phyloP scores from a whole-genome alignment of 2,113 vertebrate species.

The Aleadryas rufinucha region DNA sequence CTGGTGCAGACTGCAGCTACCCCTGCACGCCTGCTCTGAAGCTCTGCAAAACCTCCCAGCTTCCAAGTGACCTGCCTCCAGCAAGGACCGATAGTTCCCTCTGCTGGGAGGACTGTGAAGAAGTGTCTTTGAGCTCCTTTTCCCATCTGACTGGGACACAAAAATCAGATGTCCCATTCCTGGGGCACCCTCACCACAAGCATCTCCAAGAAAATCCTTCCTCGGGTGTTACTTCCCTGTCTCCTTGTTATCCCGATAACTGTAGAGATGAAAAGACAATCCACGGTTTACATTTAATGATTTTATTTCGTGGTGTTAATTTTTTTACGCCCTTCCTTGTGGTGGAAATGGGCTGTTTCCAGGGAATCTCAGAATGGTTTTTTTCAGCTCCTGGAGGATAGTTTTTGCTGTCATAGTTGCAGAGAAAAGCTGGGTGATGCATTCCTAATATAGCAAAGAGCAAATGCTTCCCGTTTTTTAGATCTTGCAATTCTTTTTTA shows the following conservation, averaged over 20 bases:
- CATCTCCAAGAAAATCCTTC: neutral
- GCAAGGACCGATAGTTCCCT: conserved; percentile 31
- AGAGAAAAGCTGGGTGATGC: neutral
- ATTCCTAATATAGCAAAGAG: conserved; percentile 23
- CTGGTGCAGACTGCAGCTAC: neutral
- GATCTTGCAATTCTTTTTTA: conserved; percentile 32
- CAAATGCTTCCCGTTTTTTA: conserved; percentile 6
- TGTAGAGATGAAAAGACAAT: neutral
- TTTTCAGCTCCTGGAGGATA: neutral
- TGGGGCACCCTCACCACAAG: neutral
- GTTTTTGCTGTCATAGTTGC: neutral
- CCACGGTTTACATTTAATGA: neutral
- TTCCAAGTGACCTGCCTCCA: neutral
- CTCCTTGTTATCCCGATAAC: neutral
- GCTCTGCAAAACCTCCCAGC: neutral
- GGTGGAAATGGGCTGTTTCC: neutral
- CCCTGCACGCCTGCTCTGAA: rapidly evolving
- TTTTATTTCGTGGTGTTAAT: neutral
- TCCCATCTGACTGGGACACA: neutral
- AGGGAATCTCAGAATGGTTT: neutral
- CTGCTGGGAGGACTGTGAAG: conserved; percentile 32
- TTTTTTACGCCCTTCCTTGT: neutral
- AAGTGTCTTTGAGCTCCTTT: neutral
- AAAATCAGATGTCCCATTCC: neutral
- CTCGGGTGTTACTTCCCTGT: neutral